A percentile compares a stretch with the other conserved stretches of the same genome.
These are phyloP conservation scores for Ursus arctos DNA, from an alignment of 2,113 vertebrate species.

Conservation along the genomic window DNA sequence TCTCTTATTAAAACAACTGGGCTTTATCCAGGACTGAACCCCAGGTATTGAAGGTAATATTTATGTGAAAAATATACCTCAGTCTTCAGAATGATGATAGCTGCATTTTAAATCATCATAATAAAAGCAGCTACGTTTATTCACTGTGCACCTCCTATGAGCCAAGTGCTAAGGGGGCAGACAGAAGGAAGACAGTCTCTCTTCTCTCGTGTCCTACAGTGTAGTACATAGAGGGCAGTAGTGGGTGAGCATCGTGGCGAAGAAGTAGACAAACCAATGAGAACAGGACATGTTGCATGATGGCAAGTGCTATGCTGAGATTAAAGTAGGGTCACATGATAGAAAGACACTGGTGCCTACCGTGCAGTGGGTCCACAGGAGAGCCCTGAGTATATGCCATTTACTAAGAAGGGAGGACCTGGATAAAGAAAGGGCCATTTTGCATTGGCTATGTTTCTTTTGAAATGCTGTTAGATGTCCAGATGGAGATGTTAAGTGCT, in stretches of 20 bases:
- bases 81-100: neutral
- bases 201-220: neutral
- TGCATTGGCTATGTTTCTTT: neutral
- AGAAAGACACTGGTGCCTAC: neutral
- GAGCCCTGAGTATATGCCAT: neutral
- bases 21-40: neutral
- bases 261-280: neutral
- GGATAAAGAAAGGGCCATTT: neutral
- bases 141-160: neutral
- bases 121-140: neutral
- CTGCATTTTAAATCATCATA: neutral
- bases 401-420: neutral
- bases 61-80: neutral
- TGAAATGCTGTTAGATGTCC: neutral
- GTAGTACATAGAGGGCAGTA: neutral
- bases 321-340: neutral
- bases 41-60: neutral
- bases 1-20: neutral
- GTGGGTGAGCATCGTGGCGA: neutral
- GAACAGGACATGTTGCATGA: neutral
- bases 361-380: neutral
- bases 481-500: neutral
- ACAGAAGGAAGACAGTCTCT: neutral
- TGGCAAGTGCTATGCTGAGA: neutral
- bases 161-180: neutral